Evolutionary conservation across 2,113 vertebrate genomes (phyloP).

Genomic region (Spea bombifrons): DNA sequence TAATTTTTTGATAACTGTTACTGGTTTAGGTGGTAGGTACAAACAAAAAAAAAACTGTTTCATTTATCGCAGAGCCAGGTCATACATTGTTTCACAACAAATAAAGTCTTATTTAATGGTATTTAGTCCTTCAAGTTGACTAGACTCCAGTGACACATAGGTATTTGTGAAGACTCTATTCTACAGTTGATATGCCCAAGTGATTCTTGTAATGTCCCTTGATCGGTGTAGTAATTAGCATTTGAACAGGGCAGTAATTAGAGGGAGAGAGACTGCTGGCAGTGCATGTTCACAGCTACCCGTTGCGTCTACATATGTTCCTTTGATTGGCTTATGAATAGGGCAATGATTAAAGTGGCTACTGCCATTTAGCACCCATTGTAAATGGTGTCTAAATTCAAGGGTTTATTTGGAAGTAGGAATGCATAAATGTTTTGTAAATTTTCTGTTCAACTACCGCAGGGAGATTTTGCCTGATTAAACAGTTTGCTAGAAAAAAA

Average conservation of each 20-base stretch:
- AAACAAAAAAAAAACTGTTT: no score
- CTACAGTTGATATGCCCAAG: conserved; percentile 41
- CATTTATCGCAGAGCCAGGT: neutral
- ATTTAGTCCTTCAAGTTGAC: conserved; percentile 12
- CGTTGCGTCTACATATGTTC: conserved; percentile 52
- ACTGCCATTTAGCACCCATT: conserved; percentile 53
- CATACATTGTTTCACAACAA: neutral
- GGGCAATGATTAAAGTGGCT: conserved; percentile 64
- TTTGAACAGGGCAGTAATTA: conserved; percentile 62
- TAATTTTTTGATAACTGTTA: no score
- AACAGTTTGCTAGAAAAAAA: no score
- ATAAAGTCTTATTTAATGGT: conserved; percentile 46
- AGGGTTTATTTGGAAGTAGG: conserved; percentile 62
- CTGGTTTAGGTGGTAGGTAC: no score
- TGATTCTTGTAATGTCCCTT: conserved; percentile 50
- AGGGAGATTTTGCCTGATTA: no score
- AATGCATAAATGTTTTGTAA: conserved; percentile 67
- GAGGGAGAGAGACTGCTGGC: conserved; percentile 51
- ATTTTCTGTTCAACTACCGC: conserved; percentile 42
- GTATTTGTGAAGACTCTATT: conserved; percentile 33
- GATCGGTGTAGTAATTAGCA: conserved; percentile 57
- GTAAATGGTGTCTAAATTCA: conserved; percentile 51
- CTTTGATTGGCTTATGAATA: conserved; percentile 64
- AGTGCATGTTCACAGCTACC: conserved; percentile 52
- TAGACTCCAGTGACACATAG: conserved; percentile 6